Evolutionary conservation across 2,797 vertebrate species (phyloP), one percentile per base, ranked within the genome.

Genomic region (Hyperoplus immaculatus): DNA sequence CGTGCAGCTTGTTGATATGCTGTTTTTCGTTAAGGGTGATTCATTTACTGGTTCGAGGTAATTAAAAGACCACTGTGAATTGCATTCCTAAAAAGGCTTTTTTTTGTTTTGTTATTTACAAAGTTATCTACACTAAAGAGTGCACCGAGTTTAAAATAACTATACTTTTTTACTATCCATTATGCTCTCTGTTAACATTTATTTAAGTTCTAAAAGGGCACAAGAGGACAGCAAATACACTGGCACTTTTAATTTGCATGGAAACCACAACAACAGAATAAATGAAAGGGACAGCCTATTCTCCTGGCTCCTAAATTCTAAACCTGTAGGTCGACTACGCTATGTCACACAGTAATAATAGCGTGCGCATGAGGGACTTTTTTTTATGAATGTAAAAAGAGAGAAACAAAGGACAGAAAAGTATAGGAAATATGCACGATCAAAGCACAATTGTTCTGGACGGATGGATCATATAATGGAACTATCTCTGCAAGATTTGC

Each of bases 321-420:
- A 77, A 90, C 82, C 85, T 87, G 82, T 58, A 67, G 83, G 83
- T 86, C 84, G 76, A 21, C 21, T 21, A 21, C 21, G 21, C 84
- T 68, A 90, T 88, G 75, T 81, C 16, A 53, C 59, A 69, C 59
- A 86, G 72, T 75, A 83, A 21, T 21, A 21, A 58, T 75, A 88
- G 69, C 75, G 77, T 57, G 65, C 64, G 73, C 53, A 45, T 41
- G 43, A 79, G 73, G 51, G 68, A 21, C 49, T 83, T 43, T 77
- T 67, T 21, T 21, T 21, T 21, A 71, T 36, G n/a, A 47, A 58
- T 58, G 67, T 55, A 53, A 66, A 75, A 78, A 71, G 58, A 75
- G 69, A 75, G 75, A 70, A 69, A 73, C 38, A 49, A 68, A 47
- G 16, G 15, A 69, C 38, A 70, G 47, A n/a, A 66, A 46, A 42